Evolutionary conservation across 2,888 invertebrate genomes (phyloP).

Genomic region (Apodemia hepburni): DNA sequence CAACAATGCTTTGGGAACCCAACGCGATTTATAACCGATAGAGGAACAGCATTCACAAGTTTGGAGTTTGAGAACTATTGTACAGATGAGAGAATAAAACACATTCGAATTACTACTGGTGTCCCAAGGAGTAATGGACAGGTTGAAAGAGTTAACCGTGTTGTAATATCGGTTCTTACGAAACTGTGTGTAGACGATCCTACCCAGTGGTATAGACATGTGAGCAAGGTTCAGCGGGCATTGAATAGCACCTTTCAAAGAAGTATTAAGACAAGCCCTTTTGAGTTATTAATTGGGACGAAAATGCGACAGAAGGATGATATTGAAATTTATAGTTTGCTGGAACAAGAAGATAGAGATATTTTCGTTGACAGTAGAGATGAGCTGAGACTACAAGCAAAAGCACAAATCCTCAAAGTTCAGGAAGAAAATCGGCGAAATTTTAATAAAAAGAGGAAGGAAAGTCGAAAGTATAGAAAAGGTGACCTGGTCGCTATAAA

Average conservation of each 20-base stretch:
- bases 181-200: conserved; percentile 27
- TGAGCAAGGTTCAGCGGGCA: conserved; percentile 29
- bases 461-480: no score
- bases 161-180: conserved; percentile 24
- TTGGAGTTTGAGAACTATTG: conserved; percentile 31
- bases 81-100: conserved; percentile 29
- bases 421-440: no score
- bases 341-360: conserved; percentile 34
- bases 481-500: no score
- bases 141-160: conserved; percentile 33
- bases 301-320: conserved; percentile 31
- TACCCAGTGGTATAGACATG: conserved; percentile 23
- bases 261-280: conserved; percentile 31
- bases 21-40: conserved; percentile 29
- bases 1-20: conserved; percentile 44
- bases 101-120: conserved; percentile 34
- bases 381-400: no score
- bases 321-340: conserved; percentile 32
- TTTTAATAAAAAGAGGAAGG: no score
- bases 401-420: no score
- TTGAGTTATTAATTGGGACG: conserved; percentile 30
- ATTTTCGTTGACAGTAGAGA: no score
- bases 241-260: conserved; percentile 34
- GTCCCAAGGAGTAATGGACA: conserved; percentile 34
- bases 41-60: conserved; percentile 34